phyloP scores from a whole-genome alignment of 2,797 vertebrate genomes.

The Delichon dasypus region DNA sequence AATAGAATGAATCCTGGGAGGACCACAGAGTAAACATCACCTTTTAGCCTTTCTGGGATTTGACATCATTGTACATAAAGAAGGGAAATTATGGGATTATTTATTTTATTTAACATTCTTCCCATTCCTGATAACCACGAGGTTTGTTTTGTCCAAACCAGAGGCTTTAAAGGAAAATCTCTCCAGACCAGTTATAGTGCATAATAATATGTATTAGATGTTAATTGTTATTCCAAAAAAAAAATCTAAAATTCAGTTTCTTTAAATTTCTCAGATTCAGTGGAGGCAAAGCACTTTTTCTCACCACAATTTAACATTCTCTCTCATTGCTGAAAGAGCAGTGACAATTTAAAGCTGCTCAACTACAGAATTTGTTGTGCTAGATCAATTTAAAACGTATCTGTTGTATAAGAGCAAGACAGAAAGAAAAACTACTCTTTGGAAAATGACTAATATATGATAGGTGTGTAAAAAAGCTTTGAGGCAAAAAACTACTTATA shows the following conservation, averaged over 20 bases:
- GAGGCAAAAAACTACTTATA: constrained; percentile 44
- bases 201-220: not conserved
- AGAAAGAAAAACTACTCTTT: constrained; percentile 43
- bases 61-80: not conserved
- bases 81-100: not conserved
- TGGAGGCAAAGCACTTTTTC: constrained; percentile 33
- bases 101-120: not conserved
- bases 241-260: not conserved
- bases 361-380: constrained; percentile 53
- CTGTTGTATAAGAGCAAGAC: not conserved
- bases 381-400: constrained; percentile 60
- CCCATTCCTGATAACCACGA: not conserved
- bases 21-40: not conserved
- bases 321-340: not conserved
- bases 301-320: constrained; percentile 19
- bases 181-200: not conserved
- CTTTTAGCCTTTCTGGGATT: not conserved
- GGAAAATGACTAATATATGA: constrained; percentile 57
- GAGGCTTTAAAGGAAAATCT: not conserved
- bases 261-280: not conserved
- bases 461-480: constrained; percentile 57
- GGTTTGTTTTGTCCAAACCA: not conserved
- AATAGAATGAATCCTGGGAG: not conserved
- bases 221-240: not conserved
- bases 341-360: constrained; percentile 40